Evolutionary conservation across 2,113 vertebrate genomes (phyloP).

Genomic region (Phalacrocorax aristotelis): DNA sequence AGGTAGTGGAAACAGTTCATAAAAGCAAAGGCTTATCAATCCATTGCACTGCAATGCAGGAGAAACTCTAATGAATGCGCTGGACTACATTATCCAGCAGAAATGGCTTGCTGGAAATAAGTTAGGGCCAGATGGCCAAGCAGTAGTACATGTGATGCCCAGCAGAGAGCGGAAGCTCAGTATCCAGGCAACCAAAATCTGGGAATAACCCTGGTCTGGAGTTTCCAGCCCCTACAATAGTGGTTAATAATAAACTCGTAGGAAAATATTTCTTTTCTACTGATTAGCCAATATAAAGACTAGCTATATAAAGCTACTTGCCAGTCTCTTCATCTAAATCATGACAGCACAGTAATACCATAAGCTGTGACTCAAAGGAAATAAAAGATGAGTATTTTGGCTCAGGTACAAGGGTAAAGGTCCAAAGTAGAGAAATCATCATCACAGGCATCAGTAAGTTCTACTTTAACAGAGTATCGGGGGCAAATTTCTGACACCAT

Average conservation of each 20-base stretch:
- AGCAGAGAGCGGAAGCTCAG: neutral
- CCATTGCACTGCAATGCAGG: accelerated
- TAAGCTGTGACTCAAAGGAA: neutral
- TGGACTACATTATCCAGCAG: neutral
- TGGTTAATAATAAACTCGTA: neutral
- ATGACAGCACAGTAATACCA: neutral
- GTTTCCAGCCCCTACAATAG: neutral
- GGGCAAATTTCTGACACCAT: neutral
- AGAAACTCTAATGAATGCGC: neutral
- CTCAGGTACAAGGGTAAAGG: neutral
- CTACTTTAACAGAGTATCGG: neutral
- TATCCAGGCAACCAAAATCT: neutral
- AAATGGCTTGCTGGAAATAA: neutral
- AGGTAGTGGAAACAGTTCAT: neutral
- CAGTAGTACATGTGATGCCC: accelerated
- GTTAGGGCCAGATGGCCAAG: neutral
- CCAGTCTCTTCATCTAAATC: neutral
- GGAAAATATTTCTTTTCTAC: conserved; percentile 2
- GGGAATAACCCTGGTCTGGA: neutral
- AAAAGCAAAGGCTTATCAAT: neutral
- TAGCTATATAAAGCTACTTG: neutral
- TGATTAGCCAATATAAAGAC: neutral
- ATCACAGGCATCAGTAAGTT: neutral
- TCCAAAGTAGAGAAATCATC: neutral
- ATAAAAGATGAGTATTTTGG: neutral